These are phyloP conservation scores for Ecliptopera silaceata DNA, from an alignment of 2,888 invertebrate species.

Conservation along the genomic window DNA sequence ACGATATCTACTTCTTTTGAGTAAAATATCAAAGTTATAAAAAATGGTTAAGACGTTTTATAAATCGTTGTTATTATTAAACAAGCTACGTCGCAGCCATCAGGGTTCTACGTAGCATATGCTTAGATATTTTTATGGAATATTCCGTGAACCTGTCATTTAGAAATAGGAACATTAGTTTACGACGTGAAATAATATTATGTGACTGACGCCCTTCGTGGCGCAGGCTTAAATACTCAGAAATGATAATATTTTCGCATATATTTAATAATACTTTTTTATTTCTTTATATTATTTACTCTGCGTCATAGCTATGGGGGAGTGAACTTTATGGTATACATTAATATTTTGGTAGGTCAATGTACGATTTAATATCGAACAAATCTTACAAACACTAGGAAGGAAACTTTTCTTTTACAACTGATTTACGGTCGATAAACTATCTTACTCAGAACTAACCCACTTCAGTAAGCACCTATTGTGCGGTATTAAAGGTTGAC, in stretches of 20 bases:
- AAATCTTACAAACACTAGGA: background rate
- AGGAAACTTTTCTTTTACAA: background rate
- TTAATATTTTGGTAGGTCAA: background rate
- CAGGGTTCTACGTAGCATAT: conserved; percentile 7
- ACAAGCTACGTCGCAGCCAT: conserved; percentile 1
- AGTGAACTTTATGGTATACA: background rate
- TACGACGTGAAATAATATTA: too few relatives aligned
- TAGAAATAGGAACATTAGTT: too few relatives aligned
- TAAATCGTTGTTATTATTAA: background rate
- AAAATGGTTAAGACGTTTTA: too few relatives aligned
- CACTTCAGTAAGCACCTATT: background rate
- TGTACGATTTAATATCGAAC: too few relatives aligned
- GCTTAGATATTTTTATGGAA: background rate
- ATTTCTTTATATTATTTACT: too few relatives aligned
- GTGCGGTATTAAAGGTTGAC: conserved; percentile 16
- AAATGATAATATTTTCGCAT: too few relatives aligned
- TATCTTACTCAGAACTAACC: background rate
- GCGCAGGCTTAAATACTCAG: too few relatives aligned
- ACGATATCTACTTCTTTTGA: too few relatives aligned
- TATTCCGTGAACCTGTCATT: too few relatives aligned
- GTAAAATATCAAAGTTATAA: too few relatives aligned
- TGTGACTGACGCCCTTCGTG: too few relatives aligned
- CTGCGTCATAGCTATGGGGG: background rate
- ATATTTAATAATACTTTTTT: too few relatives aligned
- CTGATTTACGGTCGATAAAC: background rate